phyloP scores from a whole-genome alignment of 2,113 vertebrate species.

The Solenodon paradoxus region DNA sequence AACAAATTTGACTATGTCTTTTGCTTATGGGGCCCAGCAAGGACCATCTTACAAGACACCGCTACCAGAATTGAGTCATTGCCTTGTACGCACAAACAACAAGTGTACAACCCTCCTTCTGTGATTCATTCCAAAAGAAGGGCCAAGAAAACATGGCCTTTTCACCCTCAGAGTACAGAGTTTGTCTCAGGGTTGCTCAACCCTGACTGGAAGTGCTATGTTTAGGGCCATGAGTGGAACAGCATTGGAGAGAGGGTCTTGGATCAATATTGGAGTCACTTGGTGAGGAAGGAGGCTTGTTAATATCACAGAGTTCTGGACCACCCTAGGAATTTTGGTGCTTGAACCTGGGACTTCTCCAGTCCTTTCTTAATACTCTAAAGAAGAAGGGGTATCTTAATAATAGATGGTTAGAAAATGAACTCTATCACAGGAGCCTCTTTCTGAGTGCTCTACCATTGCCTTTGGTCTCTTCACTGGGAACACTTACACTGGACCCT shows the following conservation, averaged over 20 bases:
- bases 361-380: neutral
- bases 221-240: neutral
- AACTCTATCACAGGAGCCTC: neutral
- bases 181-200: neutral
- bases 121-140: constrained; percentile 42
- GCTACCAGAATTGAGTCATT: constrained; percentile 60
- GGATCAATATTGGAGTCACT: neutral
- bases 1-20: constrained; percentile 29
- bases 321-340: neutral
- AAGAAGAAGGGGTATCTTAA: neutral
- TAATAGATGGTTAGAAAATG: neutral
- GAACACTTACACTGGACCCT: neutral
- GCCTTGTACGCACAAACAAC: neutral
- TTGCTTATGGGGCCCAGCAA: neutral
- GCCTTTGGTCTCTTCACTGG: neutral
- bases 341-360: neutral
- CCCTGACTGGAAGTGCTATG: neutral
- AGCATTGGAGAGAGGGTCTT: neutral
- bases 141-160: neutral
- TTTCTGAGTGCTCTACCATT: neutral
- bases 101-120: neutral
- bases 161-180: constrained; percentile 24
- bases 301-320: neutral
- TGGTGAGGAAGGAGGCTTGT: neutral
- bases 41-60: constrained; percentile 36